Conservation (phyloP, 2,113 vertebrate species). For the Dicerorhinus sumatrensis region DNA sequence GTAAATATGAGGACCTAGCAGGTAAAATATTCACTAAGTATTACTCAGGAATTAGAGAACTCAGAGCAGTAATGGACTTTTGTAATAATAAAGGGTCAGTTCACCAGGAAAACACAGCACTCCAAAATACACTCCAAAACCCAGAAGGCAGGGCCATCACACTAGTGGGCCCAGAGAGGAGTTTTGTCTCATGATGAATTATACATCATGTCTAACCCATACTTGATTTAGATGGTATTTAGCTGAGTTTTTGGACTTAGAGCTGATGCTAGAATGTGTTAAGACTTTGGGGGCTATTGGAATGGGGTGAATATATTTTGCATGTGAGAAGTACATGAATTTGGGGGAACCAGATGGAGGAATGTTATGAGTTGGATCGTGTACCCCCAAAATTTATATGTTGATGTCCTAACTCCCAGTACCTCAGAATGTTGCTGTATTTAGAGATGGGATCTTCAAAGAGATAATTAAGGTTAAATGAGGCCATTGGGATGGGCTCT, state of each 20-base stretch:
- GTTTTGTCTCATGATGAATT: not conserved
- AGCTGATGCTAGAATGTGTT: not conserved
- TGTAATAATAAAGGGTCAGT: not conserved
- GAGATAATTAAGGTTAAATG: not conserved
- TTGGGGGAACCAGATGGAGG: not conserved
- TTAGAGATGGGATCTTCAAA: not conserved
- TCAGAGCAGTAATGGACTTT: not conserved
- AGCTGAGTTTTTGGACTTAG: slow-evolving; percentile 2
- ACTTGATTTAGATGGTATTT: not conserved
- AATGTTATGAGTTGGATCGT: not conserved
- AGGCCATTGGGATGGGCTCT: not conserved
- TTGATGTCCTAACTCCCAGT: not conserved
- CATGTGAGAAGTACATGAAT: not conserved
- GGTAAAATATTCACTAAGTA: not conserved
- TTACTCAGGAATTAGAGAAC: not conserved
- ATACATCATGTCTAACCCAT: not conserved
- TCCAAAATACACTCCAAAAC: not conserved
- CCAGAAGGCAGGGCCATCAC: not conserved
- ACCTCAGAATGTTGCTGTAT: not conserved
- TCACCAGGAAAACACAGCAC: not conserved
- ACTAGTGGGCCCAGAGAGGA: not conserved
- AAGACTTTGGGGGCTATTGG: not conserved
- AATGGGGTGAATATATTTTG: not conserved
- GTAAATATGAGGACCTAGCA: not conserved
- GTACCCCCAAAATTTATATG: not conserved